Evolutionary conservation across 2,113 vertebrate genomes (phyloP).

Genomic region (Alexandromys fortis): DNA sequence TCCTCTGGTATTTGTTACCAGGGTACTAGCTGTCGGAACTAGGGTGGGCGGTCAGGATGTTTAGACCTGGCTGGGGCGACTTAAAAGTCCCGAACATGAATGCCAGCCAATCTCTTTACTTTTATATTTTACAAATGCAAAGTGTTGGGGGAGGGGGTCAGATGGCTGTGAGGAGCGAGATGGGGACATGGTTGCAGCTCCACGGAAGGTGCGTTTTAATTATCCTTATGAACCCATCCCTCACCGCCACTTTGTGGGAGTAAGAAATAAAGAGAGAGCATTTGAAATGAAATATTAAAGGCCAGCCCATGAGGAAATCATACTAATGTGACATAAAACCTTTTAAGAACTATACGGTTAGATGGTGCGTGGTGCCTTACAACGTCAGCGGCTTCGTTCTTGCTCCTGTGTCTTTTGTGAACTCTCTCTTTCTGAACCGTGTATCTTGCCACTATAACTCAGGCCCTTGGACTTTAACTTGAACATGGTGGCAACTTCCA

Average conservation of each 20-base stretch:
- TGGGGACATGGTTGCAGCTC: constrained; percentile 4
- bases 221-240: not conserved
- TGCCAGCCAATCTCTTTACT: constrained; percentile 53
- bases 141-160: not conserved
- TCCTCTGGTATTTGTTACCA: not conserved
- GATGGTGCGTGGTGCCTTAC: not conserved
- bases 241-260: constrained; percentile 25
- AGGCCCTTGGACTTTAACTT: not conserved
- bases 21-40: not conserved
- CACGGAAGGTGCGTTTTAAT: constrained; percentile 47
- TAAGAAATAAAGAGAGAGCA: constrained; percentile 29
- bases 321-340: constrained; percentile 59
- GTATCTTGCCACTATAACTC: not conserved
- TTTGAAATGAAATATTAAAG: constrained; percentile 66
- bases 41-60: not conserved
- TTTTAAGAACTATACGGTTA: constrained; percentile 18
- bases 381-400: not conserved
- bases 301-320: constrained; percentile 55
- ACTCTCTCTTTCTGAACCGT: not conserved
- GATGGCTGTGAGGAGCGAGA: constrained; percentile 12
- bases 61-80: not conserved
- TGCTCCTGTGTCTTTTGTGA: not conserved
- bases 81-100: constrained; percentile 12
- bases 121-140: not conserved
- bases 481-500: no score